A percentile compares a stretch with the other conserved stretches of the same genome.
These are phyloP conservation scores for Semnornis frantzii DNA, from an alignment of 2,113 vertebrate genomes.

Conservation along the genomic window DNA sequence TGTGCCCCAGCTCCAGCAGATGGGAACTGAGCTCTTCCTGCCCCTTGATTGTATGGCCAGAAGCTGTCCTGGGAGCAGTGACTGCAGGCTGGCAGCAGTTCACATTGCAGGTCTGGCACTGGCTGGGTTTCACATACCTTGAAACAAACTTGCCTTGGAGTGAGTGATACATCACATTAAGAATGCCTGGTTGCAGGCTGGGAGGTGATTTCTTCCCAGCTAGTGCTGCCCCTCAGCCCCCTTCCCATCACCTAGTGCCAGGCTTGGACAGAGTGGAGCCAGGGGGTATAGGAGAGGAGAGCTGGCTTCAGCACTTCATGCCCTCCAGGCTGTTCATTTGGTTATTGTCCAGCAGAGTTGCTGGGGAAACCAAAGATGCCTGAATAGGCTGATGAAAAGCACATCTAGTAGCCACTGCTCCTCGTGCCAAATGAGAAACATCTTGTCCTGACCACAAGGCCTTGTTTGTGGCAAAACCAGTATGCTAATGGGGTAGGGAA, in stretches of 20 bases:
- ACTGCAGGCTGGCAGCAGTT: neutral
- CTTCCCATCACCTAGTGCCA: neutral
- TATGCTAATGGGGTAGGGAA: neutral
- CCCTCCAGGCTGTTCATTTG: neutral
- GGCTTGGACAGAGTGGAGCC: neutral
- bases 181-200: constrained; percentile 16
- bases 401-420: neutral
- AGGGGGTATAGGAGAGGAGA: neutral
- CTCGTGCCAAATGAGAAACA: neutral
- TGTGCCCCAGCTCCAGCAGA: fast-evolving
- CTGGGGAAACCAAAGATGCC: constrained; percentile 1
- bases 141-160: constrained; percentile 34
- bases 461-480: neutral
- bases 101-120: neutral
- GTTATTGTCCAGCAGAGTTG: neutral
- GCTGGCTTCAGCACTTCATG: neutral
- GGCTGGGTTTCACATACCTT: neutral
- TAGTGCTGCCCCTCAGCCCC: neutral
- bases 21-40: neutral
- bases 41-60: neutral
- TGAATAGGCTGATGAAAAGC: neutral
- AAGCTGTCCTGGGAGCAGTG: neutral
- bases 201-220: neutral
- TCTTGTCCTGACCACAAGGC: neutral
- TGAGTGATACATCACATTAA: neutral